A percentile compares a stretch with the other conserved stretches of the same genome.
phyloP scores from a whole-genome alignment of 2,797 vertebrate genomes.

The Lindbergichthys nudifrons region DNA sequence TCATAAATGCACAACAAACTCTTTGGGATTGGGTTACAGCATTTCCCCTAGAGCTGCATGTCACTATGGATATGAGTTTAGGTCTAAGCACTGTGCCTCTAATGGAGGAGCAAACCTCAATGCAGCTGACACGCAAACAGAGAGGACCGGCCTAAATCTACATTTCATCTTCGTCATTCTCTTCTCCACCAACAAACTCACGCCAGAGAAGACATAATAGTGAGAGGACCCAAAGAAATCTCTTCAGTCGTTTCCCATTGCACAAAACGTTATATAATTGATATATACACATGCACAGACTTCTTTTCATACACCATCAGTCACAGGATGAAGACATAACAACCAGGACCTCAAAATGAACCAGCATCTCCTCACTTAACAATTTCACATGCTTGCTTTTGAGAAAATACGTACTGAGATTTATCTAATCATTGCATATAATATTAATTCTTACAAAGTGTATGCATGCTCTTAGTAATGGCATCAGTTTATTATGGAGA shows the following conservation, averaged over 20 bases:
- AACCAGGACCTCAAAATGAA: neutral
- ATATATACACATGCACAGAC: constrained; percentile 7
- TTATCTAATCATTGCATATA: constrained; percentile 52
- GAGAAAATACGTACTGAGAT: constrained; percentile 33
- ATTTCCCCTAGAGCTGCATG: constrained; percentile 35
- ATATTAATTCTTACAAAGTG: constrained; percentile 36
- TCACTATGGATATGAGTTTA: constrained; percentile 48
- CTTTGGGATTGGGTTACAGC: constrained; percentile 25
- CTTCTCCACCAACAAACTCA: constrained; percentile 76
- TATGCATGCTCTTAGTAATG: constrained; percentile 39
- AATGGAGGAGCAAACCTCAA: constrained; percentile 41
- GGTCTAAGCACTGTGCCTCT: constrained; percentile 35
- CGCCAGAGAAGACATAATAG: constrained; percentile 73
- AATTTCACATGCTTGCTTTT: constrained; percentile 43
- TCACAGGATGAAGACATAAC: constrained; percentile 6
- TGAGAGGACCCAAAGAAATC: constrained; percentile 17
- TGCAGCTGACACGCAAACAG: constrained; percentile 33
- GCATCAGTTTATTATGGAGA: constrained; percentile 20
- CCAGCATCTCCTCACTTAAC: constrained; percentile 19
- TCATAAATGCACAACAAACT: constrained; percentile 32
- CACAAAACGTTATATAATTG: constrained; percentile 36
- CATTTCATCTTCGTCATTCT: constrained; percentile 69
- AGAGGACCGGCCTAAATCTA: constrained; percentile 64
- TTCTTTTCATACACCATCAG: constrained; percentile 16
- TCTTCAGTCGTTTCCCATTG: constrained; percentile 37